Evolutionary conservation across 2,113 vertebrate genomes (phyloP).

Genomic region (Megaceryle maxima): DNA sequence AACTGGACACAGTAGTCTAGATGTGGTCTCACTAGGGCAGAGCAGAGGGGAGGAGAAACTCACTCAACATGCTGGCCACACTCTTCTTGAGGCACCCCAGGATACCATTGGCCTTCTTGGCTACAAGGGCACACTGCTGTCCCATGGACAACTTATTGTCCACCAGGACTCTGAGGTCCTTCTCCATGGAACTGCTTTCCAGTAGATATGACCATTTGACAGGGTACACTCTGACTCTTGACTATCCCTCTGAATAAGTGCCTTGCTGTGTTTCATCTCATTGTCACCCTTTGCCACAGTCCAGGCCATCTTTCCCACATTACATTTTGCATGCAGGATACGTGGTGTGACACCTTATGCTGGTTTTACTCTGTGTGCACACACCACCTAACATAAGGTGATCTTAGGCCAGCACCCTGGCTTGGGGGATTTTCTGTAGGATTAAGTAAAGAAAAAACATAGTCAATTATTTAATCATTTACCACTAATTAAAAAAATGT

Average conservation of each 20-base stretch:
- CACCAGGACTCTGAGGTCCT: no score
- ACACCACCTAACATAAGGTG: background rate
- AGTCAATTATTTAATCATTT: background rate
- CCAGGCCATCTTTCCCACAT: background rate
- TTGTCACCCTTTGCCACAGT: background rate
- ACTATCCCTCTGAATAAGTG: background rate
- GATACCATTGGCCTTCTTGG: no score
- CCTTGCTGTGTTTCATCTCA: background rate
- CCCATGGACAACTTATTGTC: no score
- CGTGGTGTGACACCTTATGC: background rate
- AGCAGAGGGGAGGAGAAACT: no score
- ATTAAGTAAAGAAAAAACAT: background rate
- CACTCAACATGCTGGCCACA: no score
- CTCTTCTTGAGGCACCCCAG: no score
- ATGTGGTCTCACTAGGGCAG: no score
- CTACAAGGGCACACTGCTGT: no score
- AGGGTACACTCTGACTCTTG: background rate
- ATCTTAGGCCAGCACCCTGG: background rate
- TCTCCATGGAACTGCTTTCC: no score
- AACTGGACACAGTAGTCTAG: no score
- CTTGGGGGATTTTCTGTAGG: background rate
- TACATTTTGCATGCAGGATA: background rate
- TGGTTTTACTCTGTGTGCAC: background rate
- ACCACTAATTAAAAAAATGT: background rate
- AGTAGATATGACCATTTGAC: background rate